phyloP scores from a whole-genome alignment of 2,888 invertebrate species.

The Podabrus alpinus region DNA sequence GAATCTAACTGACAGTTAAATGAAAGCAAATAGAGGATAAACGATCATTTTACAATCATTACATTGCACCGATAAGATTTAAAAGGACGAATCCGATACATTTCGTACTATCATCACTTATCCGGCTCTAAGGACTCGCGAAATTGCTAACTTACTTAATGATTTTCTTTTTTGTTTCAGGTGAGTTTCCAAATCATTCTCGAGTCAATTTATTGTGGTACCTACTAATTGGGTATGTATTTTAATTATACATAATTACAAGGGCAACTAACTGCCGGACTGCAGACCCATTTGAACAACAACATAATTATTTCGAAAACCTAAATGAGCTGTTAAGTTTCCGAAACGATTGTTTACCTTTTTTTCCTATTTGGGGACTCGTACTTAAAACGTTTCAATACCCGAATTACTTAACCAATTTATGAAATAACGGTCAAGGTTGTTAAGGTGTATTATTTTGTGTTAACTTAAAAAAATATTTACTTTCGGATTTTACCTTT shows the following conservation, averaged over 20 bases:
- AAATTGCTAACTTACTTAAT: neutral
- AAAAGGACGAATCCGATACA: neutral
- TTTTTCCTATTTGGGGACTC: neutral
- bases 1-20: conserved; percentile 24
- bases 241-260: neutral
- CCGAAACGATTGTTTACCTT: neutral
- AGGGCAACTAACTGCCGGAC: neutral
- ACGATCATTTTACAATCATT: neutral
- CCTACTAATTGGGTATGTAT: neutral
- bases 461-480: conserved; percentile 12
- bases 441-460: conserved; percentile 4
- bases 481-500: conserved; percentile 36
- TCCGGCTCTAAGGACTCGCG: neutral
- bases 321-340: neutral
- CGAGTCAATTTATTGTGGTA: neutral
- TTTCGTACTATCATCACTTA: neutral
- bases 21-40: conserved; percentile 14
- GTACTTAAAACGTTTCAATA: neutral
- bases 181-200: conserved; percentile 1
- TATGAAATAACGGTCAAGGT: neutral
- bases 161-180: conserved; percentile 4
- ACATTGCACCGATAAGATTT: neutral
- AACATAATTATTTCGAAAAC: neutral
- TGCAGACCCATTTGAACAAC: neutral
- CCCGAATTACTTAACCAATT: neutral